phyloP scores from a whole-genome alignment of 2,888 invertebrate genomes.

The Argyra leucocephala region DNA sequence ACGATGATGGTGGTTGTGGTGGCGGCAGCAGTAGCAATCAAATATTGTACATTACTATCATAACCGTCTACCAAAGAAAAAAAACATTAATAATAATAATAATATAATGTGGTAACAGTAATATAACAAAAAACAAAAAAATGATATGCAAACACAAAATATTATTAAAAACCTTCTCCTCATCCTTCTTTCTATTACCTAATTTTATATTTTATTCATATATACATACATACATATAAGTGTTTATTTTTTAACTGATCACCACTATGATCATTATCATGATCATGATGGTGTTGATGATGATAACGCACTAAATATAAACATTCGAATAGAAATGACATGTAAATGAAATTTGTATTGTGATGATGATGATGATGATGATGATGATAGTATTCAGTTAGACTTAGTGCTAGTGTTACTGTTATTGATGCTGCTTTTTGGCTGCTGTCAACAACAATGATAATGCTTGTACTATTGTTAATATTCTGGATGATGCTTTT shows the following conservation, averaged over 20 bases:
- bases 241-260: background rate
- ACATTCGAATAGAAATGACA: background rate
- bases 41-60: too few species aligned
- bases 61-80: too few species aligned
- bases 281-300: background rate
- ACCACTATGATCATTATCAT: background rate
- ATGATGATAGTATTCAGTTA: background rate
- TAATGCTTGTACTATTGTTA: too few species aligned
- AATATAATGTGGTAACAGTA: background rate
- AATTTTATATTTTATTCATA: background rate
- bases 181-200: background rate
- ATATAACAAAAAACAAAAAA: too few species aligned
- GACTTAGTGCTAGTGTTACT: background rate
- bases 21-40: background rate
- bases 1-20: too few species aligned
- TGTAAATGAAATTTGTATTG: background rate
- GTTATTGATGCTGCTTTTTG: background rate
- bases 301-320: background rate
- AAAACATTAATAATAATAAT: background rate
- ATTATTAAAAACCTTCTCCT: background rate
- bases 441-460: too few species aligned
- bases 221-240: background rate
- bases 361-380: background rate
- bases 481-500: too few species aligned
- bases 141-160: too few species aligned